phyloP scores from a whole-genome alignment of 2,797 vertebrate species.

The Tokudaia muenninki region DNA sequence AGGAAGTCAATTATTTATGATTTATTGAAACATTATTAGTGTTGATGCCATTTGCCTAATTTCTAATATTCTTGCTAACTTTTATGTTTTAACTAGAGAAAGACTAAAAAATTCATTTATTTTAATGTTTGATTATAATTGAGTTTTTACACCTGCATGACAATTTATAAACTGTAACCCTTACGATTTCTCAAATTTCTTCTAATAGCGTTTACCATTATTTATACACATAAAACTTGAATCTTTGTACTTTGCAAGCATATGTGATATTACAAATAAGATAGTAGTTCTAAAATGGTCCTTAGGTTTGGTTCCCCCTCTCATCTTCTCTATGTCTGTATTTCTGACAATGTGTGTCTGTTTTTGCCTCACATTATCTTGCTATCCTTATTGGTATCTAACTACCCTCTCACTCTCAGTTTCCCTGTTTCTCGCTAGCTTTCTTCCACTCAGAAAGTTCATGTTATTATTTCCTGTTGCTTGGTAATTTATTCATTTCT shows the following conservation, averaged over 20 bases:
- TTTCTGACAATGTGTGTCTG: not conserved
- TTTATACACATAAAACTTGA: not conserved
- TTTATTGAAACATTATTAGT: not conserved
- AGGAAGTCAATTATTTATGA: not conserved
- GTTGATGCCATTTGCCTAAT: conserved; percentile 34
- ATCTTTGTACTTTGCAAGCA: not conserved
- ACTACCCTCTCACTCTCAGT: not conserved
- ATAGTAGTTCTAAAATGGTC: not conserved
- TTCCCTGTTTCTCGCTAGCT: not conserved
- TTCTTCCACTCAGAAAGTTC: not conserved
- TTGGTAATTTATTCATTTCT: not conserved
- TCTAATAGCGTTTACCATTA: not conserved
- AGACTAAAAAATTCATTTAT: not conserved
- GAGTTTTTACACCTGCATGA: not conserved
- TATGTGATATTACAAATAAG: not conserved
- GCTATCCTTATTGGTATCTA: not conserved
- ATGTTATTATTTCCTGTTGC: not conserved
- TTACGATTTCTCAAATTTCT: not conserved
- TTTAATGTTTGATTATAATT: not conserved
- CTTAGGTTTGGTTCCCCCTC: not conserved
- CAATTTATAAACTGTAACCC: not conserved
- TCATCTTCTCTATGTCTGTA: not conserved
- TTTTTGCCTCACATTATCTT: not conserved
- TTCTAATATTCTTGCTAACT: not conserved
- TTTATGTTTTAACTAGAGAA: not conserved